Evolutionary conservation across 2,797 vertebrate species (phyloP), one percentile per base, ranked within the genome.

Genomic region (Manis pentadactyla): DNA sequence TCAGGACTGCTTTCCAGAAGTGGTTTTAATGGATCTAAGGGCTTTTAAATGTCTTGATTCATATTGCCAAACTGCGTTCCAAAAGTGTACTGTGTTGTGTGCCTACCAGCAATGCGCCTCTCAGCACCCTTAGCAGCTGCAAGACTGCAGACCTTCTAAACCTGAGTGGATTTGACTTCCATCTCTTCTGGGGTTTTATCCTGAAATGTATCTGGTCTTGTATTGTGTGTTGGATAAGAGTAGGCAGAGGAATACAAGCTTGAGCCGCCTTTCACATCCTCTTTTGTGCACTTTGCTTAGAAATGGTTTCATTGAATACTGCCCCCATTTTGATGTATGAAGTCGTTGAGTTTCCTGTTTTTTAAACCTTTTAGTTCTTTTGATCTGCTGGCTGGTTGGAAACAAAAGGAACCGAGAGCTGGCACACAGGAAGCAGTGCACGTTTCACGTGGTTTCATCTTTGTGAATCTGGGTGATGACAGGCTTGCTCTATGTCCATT

Each of bases 331-430:
- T 95, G 96, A 98, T 97, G 92, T 94, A 96, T 97, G 96, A 97
- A 97, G 90, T 91, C 93, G 94, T 78, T 87, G 31, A 89, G 93
- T 89, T 77, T 94, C 68, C 9, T 97, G 93, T 83, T 90, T 96
- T 97, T 97, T 98, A 98, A 98, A 97, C 97, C 94, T 90, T 97
- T 97, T 97, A 97, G 97, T 98, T 97, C 97, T 96, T 98, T 98
- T 96, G 96, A 97, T 97, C 78, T 98, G 85, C 74, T 97, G 85
- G 77, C 68, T 97, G 74, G 90, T 78, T 88, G 96, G 96, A 98
- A 97, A 97, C 94, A 97, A 97, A 98, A 94, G 69, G 93, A 88
- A 96, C 94, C 96, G 97, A 96, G 96, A 97, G 94, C 86, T 95
- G 92, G 82, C 84, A 95, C 59, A 84, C 90, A 91, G 90, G 61